Percentiles rank a stretch among this genome's conserved stretches.
Evolutionary conservation across 2,797 vertebrate genomes (phyloP).

Genomic region (Enteromius unitaeniatus): DNA sequence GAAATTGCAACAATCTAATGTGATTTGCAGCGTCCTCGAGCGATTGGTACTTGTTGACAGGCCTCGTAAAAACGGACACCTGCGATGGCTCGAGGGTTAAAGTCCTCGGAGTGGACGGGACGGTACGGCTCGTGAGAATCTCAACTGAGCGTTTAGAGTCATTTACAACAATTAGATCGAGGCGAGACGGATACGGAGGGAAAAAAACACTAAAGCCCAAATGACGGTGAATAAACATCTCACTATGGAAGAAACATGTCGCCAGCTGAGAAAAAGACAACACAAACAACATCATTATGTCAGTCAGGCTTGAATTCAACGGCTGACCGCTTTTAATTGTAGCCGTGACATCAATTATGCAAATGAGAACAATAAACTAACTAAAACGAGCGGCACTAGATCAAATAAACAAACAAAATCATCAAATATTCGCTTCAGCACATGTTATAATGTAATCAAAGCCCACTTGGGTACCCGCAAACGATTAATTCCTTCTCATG

Average conservation of each 20-base stretch:
- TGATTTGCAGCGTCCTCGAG: conserved; percentile 65
- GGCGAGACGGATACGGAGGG: not conserved
- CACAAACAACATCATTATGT: not conserved
- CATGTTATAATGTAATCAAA: conserved; percentile 51
- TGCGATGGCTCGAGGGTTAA: conserved; percentile 49
- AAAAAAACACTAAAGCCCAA: not conserved
- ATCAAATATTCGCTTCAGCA: not conserved
- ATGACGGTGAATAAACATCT: not conserved
- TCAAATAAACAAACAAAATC: conserved; percentile 13
- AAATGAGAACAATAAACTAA: conserved; percentile 30
- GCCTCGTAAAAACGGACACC: conserved; percentile 61
- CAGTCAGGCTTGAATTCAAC: not conserved
- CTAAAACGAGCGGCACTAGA: not conserved
- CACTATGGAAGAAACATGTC: not conserved
- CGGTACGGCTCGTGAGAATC: not conserved
- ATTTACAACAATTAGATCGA: not conserved
- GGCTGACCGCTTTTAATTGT: conserved; percentile 26
- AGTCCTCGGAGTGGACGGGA: not conserved
- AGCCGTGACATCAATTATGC: conserved; percentile 24
- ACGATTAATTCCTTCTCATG: not conserved
- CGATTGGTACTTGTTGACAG: conserved; percentile 66
- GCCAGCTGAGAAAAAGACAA: not conserved
- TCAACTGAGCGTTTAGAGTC: not conserved
- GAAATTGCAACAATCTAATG: conserved; percentile 64
- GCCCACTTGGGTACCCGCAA: conserved; percentile 25